Conservation (phyloP, 2,888 invertebrate genomes). For the Drosophila stalkeri region DNA sequence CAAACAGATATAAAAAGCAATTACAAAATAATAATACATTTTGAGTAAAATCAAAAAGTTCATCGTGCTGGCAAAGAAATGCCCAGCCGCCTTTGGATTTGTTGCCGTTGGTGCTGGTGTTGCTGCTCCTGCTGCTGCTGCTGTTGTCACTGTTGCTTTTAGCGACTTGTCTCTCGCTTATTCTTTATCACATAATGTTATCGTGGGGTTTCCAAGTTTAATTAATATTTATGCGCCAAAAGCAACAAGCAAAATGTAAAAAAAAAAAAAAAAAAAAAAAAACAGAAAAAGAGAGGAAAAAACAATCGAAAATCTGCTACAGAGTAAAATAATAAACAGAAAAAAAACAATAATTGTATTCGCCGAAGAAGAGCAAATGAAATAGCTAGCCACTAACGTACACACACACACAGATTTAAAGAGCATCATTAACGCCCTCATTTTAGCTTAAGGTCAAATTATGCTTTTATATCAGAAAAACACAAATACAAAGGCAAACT, state of each 20-base stretch:
- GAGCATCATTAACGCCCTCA: slow-evolving; percentile 82
- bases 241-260: slow-evolving; percentile 51
- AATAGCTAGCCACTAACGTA: slow-evolving; percentile 33
- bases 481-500: slow-evolving; percentile 16
- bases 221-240: slow-evolving; percentile 75
- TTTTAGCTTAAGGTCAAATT: slow-evolving; percentile 80
- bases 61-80: slow-evolving; percentile 23
- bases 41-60: slow-evolving; percentile 10
- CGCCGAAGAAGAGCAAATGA: slow-evolving; percentile 29
- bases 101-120: slow-evolving; percentile 25
- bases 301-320: slow-evolving; percentile 41
- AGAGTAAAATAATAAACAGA: slow-evolving; percentile 50
- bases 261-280: slow-evolving; percentile 31
- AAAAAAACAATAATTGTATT: slow-evolving; percentile 48
- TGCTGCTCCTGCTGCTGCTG: slow-evolving; percentile 7
- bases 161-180: slow-evolving; percentile 18
- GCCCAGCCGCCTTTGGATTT: slow-evolving; percentile 37
- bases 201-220: slow-evolving; percentile 64
- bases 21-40: slow-evolving; percentile 11
- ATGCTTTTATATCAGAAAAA: slow-evolving; percentile 69
- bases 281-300: slow-evolving; percentile 25
- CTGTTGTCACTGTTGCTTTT: slow-evolving; percentile 1
- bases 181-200: slow-evolving; percentile 33
- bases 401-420: slow-evolving; percentile 53
- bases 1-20: slow-evolving; percentile 8